Conservation (phyloP, 92 coral and sea anemone species). For the Epizoanthus ramosus region DNA sequence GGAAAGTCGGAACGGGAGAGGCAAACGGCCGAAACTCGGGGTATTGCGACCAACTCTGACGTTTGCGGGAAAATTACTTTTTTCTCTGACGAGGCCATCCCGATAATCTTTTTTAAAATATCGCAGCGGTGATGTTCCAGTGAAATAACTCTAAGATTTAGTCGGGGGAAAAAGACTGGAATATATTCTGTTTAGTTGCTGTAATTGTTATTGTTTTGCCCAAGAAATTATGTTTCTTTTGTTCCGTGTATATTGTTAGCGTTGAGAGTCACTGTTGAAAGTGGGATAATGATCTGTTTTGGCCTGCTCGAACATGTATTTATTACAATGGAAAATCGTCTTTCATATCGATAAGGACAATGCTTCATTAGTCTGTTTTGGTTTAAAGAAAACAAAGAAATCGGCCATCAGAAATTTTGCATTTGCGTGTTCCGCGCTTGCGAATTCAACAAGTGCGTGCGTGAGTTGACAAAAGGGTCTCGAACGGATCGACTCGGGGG, state of each 20-base stretch:
- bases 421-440: neutral
- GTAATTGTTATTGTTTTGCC: neutral
- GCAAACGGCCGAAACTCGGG: too few species aligned
- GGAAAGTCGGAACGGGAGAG: too few species aligned
- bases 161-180: too few species aligned
- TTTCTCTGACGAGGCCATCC: too few species aligned
- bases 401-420: neutral
- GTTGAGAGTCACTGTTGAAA: slow-evolving; percentile 1
- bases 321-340: slow-evolving; percentile 1
- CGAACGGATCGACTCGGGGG: neutral
- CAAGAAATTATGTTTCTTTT: slow-evolving; percentile 8
- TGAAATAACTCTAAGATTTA: too few species aligned
- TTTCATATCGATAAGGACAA: neutral
- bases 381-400: neutral
- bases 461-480: neutral
- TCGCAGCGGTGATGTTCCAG: too few species aligned
- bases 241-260: slow-evolving; percentile 1
- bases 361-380: slow-evolving; percentile 8
- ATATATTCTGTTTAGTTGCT: neutral
- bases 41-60: too few species aligned
- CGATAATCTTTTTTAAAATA: too few species aligned
- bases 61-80: too few species aligned
- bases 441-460: too few species aligned
- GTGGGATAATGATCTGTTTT: neutral
- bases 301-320: slow-evolving; percentile 8